Percentiles rank a stretch among this genome's conserved stretches.
phyloP scores from a whole-genome alignment of 2,797 vertebrate species.

The Trachurus trachurus region DNA sequence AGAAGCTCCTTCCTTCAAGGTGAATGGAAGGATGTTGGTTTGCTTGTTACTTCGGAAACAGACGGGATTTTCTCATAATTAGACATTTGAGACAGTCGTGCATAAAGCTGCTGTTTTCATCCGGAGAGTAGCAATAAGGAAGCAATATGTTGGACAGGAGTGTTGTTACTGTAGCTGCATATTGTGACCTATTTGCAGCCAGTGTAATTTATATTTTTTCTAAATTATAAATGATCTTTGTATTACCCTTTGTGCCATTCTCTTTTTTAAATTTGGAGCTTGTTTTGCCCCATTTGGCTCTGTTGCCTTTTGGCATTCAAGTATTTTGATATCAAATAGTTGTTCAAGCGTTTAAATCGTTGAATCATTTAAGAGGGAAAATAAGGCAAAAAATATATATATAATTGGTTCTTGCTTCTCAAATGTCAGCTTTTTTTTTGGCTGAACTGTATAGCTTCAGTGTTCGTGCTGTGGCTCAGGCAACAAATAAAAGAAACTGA shows the following conservation, averaged over 20 bases:
- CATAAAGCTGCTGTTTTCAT: slow-evolving; percentile 11
- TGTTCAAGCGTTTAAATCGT: not conserved
- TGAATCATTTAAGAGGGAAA: not conserved
- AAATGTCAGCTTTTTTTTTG: not conserved
- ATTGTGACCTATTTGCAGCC: not conserved
- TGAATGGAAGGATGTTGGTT: not conserved
- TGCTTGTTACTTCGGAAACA: not conserved
- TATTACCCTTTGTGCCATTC: not conserved
- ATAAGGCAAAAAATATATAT: not conserved
- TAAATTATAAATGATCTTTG: not conserved
- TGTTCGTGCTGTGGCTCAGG: not conserved
- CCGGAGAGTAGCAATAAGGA: not conserved
- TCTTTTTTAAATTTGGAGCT: not conserved
- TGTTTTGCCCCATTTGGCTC: not conserved
- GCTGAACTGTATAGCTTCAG: not conserved
- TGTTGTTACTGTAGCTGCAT: not conserved
- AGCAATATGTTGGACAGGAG: not conserved
- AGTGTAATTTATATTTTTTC: slow-evolving; percentile 5
- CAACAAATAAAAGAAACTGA: not conserved
- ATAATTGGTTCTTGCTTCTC: not conserved
- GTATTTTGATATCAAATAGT: not conserved
- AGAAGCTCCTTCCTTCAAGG: not conserved
- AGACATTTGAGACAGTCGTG: slow-evolving; percentile 5
- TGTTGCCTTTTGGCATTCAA: not conserved
- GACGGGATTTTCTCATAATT: slow-evolving; percentile 5